Evolutionary conservation across 1,140 invertebrate genomes (phyloP), one percentile per base, ranked within the genome.

Genomic region (Trypoxylus dichotomus): DNA sequence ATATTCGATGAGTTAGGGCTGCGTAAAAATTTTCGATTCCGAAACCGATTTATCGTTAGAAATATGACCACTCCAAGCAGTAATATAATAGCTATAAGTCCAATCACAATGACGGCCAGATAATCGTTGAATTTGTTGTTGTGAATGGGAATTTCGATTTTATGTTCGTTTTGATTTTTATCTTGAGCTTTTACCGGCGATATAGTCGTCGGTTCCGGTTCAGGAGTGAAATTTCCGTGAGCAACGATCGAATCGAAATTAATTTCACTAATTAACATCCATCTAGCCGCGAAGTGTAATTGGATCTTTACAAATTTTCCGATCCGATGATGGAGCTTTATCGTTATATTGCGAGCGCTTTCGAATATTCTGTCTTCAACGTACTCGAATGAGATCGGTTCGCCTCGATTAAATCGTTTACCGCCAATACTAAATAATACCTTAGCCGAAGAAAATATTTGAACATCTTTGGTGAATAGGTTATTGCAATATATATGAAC

Each of bases 251-350:
- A 93, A 80, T 93, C 91, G 81, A 95, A 95, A 3, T 90, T 91
- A 77, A 97, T 89, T 88, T 97, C 96, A 85, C 95, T 96, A 79
- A 98, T 91, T 68, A 97, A 88, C 74, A 98, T 91, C 95, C 95
- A 97, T 83, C 92, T 92, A n/a, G 93, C 89, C 47, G 93, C 91
- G 84, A 96, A 96, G 81, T 90, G 91, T 1, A 97, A 88, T 83
- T 93, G 91, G 42, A 97, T 80, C 85, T 93, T 94, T 60, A 97
- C 89, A 83, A 92, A 94, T 81, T 90, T 90, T 0, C 93, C 96
- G 15, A 95, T 89, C 77, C 92, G 89, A 82, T 94, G 91, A 79
- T 93, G 89, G 5, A 97, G 87, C 63, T 92, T 90, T 60, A 97
- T 92, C 75, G 91, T 90, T 1, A 95, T 88, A 80, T 92, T 88